Percentiles rank a stretch among this genome's conserved stretches.
These are phyloP conservation scores for Rhyacophila brunnea DNA, from an alignment of 1,140 invertebrate genomes.

Conservation along the genomic window DNA sequence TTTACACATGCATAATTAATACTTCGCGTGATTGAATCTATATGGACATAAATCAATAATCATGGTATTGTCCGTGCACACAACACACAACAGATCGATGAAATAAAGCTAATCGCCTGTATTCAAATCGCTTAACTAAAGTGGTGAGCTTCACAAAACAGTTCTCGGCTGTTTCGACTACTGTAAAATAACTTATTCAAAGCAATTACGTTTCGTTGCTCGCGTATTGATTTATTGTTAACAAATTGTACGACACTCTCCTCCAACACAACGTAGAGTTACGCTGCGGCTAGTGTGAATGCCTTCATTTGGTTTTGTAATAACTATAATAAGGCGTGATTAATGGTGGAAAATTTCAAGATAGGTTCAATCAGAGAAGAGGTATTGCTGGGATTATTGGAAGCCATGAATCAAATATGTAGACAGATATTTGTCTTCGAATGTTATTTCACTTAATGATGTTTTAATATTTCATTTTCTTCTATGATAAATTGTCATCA, in stretches of 20 bases:
- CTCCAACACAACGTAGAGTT: too few relatives aligned
- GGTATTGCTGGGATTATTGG: neutral
- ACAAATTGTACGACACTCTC: slow-evolving; percentile 27
- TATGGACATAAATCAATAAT: too few relatives aligned
- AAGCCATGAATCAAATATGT: neutral
- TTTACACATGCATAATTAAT: too few relatives aligned
- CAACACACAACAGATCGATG: too few relatives aligned
- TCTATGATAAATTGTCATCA: too few relatives aligned
- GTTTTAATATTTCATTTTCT: too few relatives aligned
- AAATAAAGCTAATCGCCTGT: neutral
- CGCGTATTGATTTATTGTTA: slow-evolving; percentile 27
- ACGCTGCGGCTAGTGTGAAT: slow-evolving; percentile 15
- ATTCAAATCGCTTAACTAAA: slow-evolving; percentile 23
- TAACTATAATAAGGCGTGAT: slow-evolving; percentile 18
- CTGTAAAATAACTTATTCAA: slow-evolving; percentile 27
- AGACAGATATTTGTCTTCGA: neutral
- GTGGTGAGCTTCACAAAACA: slow-evolving; percentile 6
- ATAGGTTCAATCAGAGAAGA: neutral
- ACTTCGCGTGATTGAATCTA: too few relatives aligned
- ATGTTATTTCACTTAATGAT: too few relatives aligned
- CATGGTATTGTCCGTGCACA: too few relatives aligned
- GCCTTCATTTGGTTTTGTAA: slow-evolving; percentile 26
- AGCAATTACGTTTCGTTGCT: slow-evolving; percentile 17
- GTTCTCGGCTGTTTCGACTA: slow-evolving; percentile 19
- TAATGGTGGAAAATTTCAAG: slow-evolving; percentile 5